Base-by-base conservation (phyloP, 2,797 vertebrate genomes). In the Bradypodion ventrale region DNA sequence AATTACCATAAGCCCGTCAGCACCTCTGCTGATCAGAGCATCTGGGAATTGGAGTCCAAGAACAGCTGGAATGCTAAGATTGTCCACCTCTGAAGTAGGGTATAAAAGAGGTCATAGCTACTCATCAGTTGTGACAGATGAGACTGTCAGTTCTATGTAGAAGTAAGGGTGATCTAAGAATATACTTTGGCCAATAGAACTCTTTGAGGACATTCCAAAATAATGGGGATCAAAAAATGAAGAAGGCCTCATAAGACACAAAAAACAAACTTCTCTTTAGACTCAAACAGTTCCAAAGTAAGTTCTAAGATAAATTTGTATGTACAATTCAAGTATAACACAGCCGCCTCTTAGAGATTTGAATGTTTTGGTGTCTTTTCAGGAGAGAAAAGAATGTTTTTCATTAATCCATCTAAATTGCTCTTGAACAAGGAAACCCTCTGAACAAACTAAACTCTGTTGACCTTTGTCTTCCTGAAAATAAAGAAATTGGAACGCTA, bases 371-470 rank as follows among this genome's bases (percentile, higher is more conserved):
- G 63, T 56, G 29, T 76, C 70, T 80, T 85, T 69, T 52, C 79
- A 85, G n/a, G n/a, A n/a, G 81, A 85, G 83, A 69, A 32, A 70
- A 82, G n/a, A n/a, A n/a, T n/a, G n/a, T n/a, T n/a, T n/a, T n/a
- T 72, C 32, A 78, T 72, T 84, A 52, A 81, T 76, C 65, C 52
- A 76, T 68, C 52, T 77, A 72, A 70, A 76, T 82, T 82, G 56
- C 25, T 8, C 65, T 32, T 70, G 73, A 82, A 42, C 42, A 82
- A 70, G 56, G 56, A 85, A 82, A 69, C 1, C 13, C 19, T 82
- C 84, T 60, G 52, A 76, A 73, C 73, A 85, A 76, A 81, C 32
- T 56, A 59, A 83, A 70, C 37, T 68, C 63, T 83, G 63, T 77
- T 69, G 74, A 77, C 27, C 82, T 59, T 77, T 77, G 46, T 52